These are phyloP conservation scores for Ormia ochracea DNA, from an alignment of 2,888 invertebrate species.

Conservation along the genomic window DNA sequence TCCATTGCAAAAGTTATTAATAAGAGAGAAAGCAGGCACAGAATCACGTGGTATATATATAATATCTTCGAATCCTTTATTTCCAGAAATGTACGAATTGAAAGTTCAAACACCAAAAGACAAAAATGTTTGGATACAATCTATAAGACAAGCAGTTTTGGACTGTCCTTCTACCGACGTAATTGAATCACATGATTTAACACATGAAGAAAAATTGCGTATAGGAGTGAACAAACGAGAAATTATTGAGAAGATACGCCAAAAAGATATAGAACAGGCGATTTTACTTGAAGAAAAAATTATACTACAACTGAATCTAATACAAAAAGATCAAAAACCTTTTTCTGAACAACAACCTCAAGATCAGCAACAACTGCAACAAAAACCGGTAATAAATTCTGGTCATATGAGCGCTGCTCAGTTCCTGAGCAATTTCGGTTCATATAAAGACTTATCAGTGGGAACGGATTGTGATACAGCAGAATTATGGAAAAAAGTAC, in stretches of 20 bases:
- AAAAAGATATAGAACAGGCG: slow-evolving; percentile 92
- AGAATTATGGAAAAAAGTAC: slow-evolving; percentile 89
- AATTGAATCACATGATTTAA: slow-evolving; percentile 84
- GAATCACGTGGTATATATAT: slow-evolving; percentile 93
- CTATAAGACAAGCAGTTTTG: slow-evolving; percentile 88
- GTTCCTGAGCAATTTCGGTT: slow-evolving; percentile 75
- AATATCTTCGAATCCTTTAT: slow-evolving; percentile 92
- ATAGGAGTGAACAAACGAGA: slow-evolving; percentile 73
- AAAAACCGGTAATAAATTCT: neutral
- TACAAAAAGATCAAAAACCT: slow-evolving; percentile 79
- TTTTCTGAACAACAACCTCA: slow-evolving; percentile 77
- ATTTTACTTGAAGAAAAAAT: slow-evolving; percentile 92
- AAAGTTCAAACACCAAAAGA: slow-evolving; percentile 92
- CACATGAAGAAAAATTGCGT: slow-evolving; percentile 87
- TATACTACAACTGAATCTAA: slow-evolving; percentile 86
- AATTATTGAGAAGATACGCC: slow-evolving; percentile 86
- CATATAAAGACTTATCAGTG: slow-evolving; percentile 83
- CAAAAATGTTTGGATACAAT: slow-evolving; percentile 92
- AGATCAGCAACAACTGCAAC: slow-evolving; percentile 50
- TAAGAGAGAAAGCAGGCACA: slow-evolving; percentile 95
- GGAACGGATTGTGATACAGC: slow-evolving; percentile 86
- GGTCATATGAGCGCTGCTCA: slow-evolving; percentile 71
- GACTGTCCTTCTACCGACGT: slow-evolving; percentile 87
- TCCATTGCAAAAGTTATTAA: slow-evolving; percentile 91
- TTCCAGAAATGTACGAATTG: slow-evolving; percentile 97